Evolutionary conservation across 2,888 invertebrate species (phyloP).

Genomic region (Euproctis similis): DNA sequence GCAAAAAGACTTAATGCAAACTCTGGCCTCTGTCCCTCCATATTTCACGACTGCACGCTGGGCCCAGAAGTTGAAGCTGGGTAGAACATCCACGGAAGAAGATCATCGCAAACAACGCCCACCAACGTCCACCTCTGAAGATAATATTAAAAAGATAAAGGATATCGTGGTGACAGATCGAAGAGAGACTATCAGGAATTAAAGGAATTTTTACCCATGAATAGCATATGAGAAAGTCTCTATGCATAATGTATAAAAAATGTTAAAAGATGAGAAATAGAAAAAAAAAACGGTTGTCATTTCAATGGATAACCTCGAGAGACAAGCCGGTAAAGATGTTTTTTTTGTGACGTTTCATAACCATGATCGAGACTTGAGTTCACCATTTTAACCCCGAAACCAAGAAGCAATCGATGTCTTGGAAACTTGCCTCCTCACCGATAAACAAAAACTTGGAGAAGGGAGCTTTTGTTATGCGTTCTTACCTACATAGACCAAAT

Average conservation of each 20-base stretch:
- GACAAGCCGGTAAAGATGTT: not conserved
- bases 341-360: no score
- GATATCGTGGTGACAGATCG: not conserved
- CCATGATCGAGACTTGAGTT: no score
- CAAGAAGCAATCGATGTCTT: no score
- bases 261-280: not conserved
- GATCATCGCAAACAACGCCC: not conserved
- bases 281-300: no score
- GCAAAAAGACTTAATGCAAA: no score
- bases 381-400: no score
- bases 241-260: not conserved
- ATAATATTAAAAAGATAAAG: not conserved
- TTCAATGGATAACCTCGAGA: not conserved
- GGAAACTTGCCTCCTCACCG: no score
- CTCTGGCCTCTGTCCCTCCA: not conserved
- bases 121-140: not conserved
- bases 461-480: no score
- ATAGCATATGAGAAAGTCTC: not conserved
- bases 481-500: no score
- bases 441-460: no score
- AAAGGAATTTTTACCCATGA: no score
- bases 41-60: not conserved
- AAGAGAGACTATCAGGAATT: no score
- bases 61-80: not conserved
- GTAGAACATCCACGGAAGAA: not conserved